Evolutionary conservation across 2,797 vertebrate genomes (phyloP).

Genomic region (Borostomias antarcticus): DNA sequence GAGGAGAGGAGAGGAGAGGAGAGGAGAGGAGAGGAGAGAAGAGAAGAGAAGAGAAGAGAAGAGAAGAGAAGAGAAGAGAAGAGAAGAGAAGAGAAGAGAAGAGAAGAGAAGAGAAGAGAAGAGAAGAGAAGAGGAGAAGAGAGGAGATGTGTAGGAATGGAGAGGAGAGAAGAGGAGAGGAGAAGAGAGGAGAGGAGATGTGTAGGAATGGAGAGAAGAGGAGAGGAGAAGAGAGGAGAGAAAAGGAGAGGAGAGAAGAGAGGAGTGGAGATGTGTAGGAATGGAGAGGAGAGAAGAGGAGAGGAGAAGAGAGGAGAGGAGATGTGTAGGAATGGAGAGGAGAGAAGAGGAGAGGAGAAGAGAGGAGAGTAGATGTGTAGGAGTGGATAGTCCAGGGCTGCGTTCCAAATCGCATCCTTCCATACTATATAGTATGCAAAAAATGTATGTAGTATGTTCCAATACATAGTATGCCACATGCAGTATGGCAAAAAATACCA

Average conservation of each 20-base stretch:
- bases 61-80: neutral
- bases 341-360: neutral
- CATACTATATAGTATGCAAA: too few species aligned
- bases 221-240: neutral
- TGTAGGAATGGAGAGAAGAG: too few species aligned
- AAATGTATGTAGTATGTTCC: too few species aligned
- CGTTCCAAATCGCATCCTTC: too few species aligned
- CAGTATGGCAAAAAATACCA: too few species aligned
- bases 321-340: neutral
- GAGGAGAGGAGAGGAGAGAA: neutral
- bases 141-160: neutral
- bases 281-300: neutral
- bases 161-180: neutral
- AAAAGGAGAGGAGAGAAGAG: neutral
- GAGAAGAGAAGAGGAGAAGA: too few species aligned
- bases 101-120: neutral
- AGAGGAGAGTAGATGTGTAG: too few species aligned
- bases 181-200: neutral
- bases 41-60: neutral
- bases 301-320: neutral
- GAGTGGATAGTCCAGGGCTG: too few species aligned
- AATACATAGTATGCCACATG: too few species aligned
- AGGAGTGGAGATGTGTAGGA: neutral
- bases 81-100: neutral
- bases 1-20: neutral